phyloP scores from a whole-genome alignment of 2,113 vertebrate genomes.

The Dipodomys stephensi region DNA sequence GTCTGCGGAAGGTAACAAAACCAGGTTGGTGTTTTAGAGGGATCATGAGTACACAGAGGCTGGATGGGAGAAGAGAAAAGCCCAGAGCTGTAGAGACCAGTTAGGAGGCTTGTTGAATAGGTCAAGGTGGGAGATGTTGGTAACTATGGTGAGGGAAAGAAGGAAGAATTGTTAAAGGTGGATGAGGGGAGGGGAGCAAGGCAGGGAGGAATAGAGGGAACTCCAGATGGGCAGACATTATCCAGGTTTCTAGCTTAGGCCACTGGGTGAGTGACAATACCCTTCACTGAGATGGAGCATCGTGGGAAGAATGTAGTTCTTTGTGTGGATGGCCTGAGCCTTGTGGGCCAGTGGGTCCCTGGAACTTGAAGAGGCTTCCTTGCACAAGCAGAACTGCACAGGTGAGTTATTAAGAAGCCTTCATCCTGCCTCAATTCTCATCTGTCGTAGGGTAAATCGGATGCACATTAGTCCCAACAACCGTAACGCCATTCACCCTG shows the following conservation, averaged over 20 bases:
- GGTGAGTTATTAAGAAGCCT: slow-evolving; percentile 19
- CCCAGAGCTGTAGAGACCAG: background rate
- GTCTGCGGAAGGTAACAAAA: background rate
- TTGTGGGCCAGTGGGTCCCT: background rate
- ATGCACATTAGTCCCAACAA: slow-evolving; percentile 96
- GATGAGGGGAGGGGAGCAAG: background rate
- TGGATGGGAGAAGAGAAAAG: background rate
- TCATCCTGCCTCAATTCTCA: background rate
- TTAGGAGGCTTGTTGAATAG: slow-evolving; percentile 4
- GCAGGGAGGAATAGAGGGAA: background rate
- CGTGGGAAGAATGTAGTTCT: background rate
- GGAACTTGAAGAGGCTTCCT: background rate
- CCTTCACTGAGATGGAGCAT: background rate
- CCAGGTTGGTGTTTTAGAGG: background rate
- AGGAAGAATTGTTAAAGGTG: slow-evolving; percentile 31
- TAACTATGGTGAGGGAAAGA: slow-evolving; percentile 41
- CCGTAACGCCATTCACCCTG: slow-evolving; percentile 95
- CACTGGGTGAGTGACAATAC: background rate
- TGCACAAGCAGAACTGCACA: background rate
- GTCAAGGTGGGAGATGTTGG: background rate
- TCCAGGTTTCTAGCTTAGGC: slow-evolving; percentile 26
- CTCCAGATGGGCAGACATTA: background rate
- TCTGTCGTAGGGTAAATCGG: slow-evolving; percentile 91
- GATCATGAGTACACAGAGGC: background rate
- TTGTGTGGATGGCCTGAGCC: background rate